A percentile compares a stretch with the other conserved stretches of the same genome.
Conservation (phyloP, 2,797 vertebrate genomes). For the Acipenser transmontanus region DNA sequence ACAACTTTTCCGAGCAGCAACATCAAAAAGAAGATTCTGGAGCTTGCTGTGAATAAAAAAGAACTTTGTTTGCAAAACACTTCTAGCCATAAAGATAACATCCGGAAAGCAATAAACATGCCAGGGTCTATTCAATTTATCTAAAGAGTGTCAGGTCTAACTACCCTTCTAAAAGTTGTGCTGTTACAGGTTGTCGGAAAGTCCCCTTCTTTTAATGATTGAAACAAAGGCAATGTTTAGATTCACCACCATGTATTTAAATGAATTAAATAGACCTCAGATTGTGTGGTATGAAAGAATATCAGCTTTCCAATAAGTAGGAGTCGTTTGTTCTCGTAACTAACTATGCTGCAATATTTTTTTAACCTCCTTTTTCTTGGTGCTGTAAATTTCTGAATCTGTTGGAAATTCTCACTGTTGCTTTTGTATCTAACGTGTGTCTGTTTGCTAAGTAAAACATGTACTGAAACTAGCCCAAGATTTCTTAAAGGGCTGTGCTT, state of each 20-base stretch:
- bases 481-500: too few relatives aligned
- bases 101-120: constrained; percentile 28
- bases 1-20: constrained; percentile 15
- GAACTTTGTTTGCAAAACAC: constrained; percentile 17
- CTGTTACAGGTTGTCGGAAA: too few relatives aligned
- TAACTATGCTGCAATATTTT: constrained; percentile 25
- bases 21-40: constrained; percentile 22
- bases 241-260: too few relatives aligned
- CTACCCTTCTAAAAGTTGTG: too few relatives aligned
- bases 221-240: too few relatives aligned
- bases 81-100: constrained; percentile 14
- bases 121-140: too few relatives aligned
- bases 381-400: constrained; percentile 39
- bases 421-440: constrained; percentile 45
- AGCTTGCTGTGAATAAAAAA: constrained; percentile 43
- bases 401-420: constrained; percentile 39
- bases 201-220: too few relatives aligned
- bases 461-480: too few relatives aligned
- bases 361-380: constrained; percentile 18
- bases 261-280: neutral
- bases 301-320: constrained; percentile 1
- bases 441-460: constrained; percentile 39
- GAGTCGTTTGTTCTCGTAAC: constrained; percentile 21
- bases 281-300: constrained; percentile 22
- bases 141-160: too few relatives aligned